Conservation (phyloP, 2,888 invertebrate species). For the Cephus spinipes region DNA sequence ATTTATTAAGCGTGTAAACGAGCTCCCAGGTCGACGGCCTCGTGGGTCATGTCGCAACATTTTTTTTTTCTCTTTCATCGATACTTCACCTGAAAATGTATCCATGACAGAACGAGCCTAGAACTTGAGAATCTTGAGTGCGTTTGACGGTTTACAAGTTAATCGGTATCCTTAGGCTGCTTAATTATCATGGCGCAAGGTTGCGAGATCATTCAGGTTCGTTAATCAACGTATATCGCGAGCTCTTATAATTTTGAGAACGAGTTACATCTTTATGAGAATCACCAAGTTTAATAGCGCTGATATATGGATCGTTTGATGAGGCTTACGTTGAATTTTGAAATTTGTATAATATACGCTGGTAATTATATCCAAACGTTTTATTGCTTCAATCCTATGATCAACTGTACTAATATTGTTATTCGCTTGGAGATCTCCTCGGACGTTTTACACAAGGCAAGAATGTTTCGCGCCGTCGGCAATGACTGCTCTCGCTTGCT, state of each 20-base stretch:
- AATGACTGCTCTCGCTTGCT: conserved; percentile 37
- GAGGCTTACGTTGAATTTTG: neutral
- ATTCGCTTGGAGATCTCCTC: conserved; percentile 35
- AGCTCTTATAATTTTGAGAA: neutral
- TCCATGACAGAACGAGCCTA: neutral
- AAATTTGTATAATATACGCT: neutral
- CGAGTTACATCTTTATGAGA: neutral
- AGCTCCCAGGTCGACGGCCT: conserved; percentile 8
- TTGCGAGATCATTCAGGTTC: neutral
- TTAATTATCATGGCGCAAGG: neutral
- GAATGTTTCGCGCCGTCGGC: conserved; percentile 43
- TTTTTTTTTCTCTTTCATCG: neutral
- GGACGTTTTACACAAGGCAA: conserved; percentile 41
- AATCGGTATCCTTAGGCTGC: neutral
- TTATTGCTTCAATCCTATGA: neutral
- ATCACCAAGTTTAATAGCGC: neutral
- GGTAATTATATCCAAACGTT: neutral
- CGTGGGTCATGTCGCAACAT: neutral
- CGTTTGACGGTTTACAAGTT: conserved; percentile 5
- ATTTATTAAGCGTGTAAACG: conserved; percentile 11
- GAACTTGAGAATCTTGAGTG: neutral
- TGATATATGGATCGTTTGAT: neutral
- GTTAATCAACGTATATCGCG: neutral
- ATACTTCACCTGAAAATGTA: neutral
- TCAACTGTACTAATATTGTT: neutral